phyloP scores from a whole-genome alignment of 2,888 invertebrate species.

The Podotricha telesiphe region DNA sequence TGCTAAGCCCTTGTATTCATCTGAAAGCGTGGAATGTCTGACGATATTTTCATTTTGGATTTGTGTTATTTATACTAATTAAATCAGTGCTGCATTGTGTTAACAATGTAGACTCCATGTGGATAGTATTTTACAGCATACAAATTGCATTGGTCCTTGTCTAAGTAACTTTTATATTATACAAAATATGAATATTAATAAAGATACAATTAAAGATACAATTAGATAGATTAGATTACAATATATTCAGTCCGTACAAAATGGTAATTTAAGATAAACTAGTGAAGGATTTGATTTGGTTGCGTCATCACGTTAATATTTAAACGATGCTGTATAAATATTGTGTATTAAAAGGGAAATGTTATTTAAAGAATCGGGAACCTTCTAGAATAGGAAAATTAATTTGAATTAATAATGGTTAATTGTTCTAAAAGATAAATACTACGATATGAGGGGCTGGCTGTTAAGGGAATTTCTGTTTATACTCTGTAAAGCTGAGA shows the following conservation, averaged over 20 bases:
- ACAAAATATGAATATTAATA: neutral
- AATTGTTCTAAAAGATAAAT: conserved; percentile 44
- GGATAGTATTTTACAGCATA: neutral
- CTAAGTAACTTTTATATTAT: neutral
- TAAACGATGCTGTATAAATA: no score
- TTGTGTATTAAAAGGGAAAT: neutral
- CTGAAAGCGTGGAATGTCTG: conserved; percentile 43
- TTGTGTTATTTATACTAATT: conserved; percentile 49
- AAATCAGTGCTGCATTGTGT: conserved; percentile 43
- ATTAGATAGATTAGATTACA: no score
- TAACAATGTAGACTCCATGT: neutral
- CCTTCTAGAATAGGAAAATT: conserved; percentile 18
- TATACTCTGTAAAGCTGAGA: conserved; percentile 43
- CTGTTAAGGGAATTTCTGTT: conserved; percentile 44
- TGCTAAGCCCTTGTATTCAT: conserved; percentile 66
- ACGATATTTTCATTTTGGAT: conserved; percentile 50
- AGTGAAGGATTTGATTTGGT: no score
- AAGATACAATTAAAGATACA: no score
- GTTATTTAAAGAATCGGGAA: conserved; percentile 7
- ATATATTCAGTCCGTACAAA: no score
- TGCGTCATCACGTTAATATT: no score
- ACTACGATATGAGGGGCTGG: conserved; percentile 39
- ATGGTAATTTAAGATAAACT: no score
- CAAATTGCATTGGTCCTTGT: neutral
- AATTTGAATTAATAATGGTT: conserved; percentile 35